A percentile compares a stretch with the other conserved stretches of the same genome.
These are phyloP conservation scores for Nothura maculosa DNA, from an alignment of 2,797 vertebrate genomes.

Conservation along the genomic window DNA sequence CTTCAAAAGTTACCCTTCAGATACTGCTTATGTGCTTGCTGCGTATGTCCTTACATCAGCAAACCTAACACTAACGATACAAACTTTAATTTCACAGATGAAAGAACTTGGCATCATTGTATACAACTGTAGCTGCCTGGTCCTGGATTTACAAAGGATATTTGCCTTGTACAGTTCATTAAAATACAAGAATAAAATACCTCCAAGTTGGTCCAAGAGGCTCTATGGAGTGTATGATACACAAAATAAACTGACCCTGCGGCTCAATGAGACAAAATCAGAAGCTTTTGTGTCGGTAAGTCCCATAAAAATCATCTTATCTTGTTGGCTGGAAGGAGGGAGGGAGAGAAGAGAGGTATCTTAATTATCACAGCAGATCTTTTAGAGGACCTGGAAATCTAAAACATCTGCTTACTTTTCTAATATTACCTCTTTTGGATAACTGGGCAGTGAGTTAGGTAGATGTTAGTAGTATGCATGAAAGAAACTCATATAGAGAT, in stretches of 20 bases:
- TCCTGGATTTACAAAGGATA: conserved; percentile 92
- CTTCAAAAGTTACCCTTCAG: not conserved
- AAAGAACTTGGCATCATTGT: conserved; percentile 94
- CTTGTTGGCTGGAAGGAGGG: not conserved
- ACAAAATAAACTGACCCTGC: conserved; percentile 83
- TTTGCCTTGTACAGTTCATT: conserved; percentile 84
- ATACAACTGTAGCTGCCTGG: conserved; percentile 96
- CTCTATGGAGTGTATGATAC: conserved; percentile 91
- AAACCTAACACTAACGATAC: conserved; percentile 17
- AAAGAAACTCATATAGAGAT: not conserved
- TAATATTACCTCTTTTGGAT: not conserved
- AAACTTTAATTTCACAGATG: conserved; percentile 85
- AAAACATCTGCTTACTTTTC: not conserved
- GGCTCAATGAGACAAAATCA: conserved; percentile 88
- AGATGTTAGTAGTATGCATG: not conserved
- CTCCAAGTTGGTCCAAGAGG: conserved; percentile 92
- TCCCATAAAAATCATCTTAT: not conserved
- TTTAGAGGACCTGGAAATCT: not conserved
- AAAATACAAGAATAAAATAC: conserved; percentile 84
- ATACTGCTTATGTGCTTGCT: not conserved
- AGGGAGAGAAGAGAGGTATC: not conserved
- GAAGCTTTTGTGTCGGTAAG: conserved; percentile 93
- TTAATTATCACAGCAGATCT: not conserved
- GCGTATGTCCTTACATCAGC: not conserved
- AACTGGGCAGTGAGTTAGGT: not conserved